Percentiles rank a stretch among this genome's conserved stretches.
Evolutionary conservation across 2,888 invertebrate genomes (phyloP).

Genomic region (Chrysolina haemoptera): DNA sequence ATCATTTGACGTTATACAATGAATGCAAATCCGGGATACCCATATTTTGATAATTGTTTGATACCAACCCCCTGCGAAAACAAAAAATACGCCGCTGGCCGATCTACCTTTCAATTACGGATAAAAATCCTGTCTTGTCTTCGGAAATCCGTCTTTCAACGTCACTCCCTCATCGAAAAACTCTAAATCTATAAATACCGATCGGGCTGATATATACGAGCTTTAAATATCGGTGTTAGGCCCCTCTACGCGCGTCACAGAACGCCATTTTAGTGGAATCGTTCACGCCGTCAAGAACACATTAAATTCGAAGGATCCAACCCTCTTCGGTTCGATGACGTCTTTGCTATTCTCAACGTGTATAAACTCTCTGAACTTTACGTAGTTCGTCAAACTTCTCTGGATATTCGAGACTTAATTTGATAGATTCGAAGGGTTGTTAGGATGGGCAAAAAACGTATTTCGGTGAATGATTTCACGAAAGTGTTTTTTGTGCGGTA

Average conservation of each 20-base stretch:
- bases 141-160: not conserved
- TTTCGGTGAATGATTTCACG: not conserved
- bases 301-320: not conserved
- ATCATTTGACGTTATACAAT: no score
- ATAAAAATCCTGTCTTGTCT: not conserved
- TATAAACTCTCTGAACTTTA: not conserved
- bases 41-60: no score
- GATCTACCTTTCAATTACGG: not conserved
- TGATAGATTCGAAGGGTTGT: not conserved
- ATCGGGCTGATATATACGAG: not conserved
- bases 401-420: not conserved
- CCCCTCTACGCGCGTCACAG: not conserved
- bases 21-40: not conserved
- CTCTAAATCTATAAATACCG: constrained; percentile 13
- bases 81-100: not conserved
- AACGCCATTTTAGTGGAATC: not conserved
- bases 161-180: not conserved
- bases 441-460: not conserved
- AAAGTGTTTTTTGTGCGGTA: not conserved
- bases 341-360: not conserved
- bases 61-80: not conserved
- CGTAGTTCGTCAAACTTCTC: not conserved
- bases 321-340: not conserved
- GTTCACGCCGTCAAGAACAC: not conserved
- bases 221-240: not conserved